Percentiles rank a stretch among this genome's conserved stretches.
phyloP scores from a whole-genome alignment of 2,888 invertebrate species.

The Rhamnusium bicolor region DNA sequence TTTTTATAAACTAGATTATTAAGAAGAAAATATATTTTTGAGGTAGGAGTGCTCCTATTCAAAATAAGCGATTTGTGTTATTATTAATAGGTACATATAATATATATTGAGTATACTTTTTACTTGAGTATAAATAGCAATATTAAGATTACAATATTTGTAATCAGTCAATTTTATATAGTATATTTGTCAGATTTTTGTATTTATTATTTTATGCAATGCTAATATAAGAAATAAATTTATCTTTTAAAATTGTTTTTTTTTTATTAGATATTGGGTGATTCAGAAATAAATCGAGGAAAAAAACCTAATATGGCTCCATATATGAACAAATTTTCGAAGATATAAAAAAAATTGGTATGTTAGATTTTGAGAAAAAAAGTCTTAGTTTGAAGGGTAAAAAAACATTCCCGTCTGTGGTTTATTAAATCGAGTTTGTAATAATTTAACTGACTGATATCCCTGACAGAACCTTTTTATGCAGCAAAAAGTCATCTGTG shows the following conservation, averaged over 20 bases:
- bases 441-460: no score
- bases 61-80: constrained; percentile 71
- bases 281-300: no score
- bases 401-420: no score
- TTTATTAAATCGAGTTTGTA: no score
- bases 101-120: constrained; percentile 30
- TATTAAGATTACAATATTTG: constrained; percentile 69
- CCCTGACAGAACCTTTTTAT: no score
- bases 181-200: constrained; percentile 68
- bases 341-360: no score
- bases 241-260: constrained; percentile 21
- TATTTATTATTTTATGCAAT: constrained; percentile 70
- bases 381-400: no score
- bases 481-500: no score
- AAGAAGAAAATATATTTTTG: constrained; percentile 59
- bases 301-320: no score
- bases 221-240: constrained; percentile 65
- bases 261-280: no score
- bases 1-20: constrained; percentile 62
- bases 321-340: no score
- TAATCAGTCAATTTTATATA: constrained; percentile 69
- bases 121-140: constrained; percentile 58
- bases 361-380: no score
- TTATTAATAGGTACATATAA: constrained; percentile 59
- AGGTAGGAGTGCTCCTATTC: constrained; percentile 65